These are phyloP conservation scores for Lochmaea capreae DNA, from an alignment of 2,888 invertebrate genomes.

Conservation along the genomic window DNA sequence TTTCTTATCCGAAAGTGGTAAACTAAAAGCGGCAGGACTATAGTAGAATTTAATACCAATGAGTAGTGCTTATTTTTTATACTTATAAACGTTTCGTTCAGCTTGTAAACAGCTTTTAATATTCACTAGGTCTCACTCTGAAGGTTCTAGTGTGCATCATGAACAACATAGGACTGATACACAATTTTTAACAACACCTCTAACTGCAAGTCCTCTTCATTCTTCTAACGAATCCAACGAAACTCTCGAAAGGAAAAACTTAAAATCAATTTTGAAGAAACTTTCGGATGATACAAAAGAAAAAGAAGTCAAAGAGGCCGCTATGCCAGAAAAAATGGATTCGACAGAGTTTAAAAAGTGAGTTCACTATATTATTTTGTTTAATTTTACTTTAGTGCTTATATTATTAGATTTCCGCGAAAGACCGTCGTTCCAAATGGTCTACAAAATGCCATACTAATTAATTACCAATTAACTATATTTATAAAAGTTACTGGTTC, in stretches of 20 bases:
- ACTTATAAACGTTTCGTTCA: not conserved
- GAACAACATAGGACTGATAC: constrained; percentile 45
- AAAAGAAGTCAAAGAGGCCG: constrained; percentile 39
- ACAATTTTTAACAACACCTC: constrained; percentile 53
- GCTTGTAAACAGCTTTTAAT: not conserved
- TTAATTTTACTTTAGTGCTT: not conserved
- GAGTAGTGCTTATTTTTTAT: not conserved
- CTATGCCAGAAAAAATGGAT: constrained; percentile 59
- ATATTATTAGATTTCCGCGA: too few relatives aligned
- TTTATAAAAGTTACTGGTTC: too few relatives aligned
- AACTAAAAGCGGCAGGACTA: too few relatives aligned
- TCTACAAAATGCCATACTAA: too few relatives aligned
- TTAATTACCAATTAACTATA: too few relatives aligned
- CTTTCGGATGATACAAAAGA: constrained; percentile 74
- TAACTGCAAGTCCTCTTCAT: constrained; percentile 60
- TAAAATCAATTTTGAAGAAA: constrained; percentile 88
- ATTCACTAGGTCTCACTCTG: constrained; percentile 76
- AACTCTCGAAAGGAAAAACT: constrained; percentile 81
- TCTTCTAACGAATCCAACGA: constrained; percentile 81
- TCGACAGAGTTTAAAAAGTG: constrained; percentile 72
- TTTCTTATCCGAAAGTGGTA: too few relatives aligned
- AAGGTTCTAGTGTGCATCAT: constrained; percentile 80
- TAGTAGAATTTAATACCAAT: not conserved
- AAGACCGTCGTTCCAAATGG: too few relatives aligned
- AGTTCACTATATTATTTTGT: constrained; percentile 3